These are phyloP conservation scores for Neolamprologus caudopunctatus DNA, from an alignment of 2,113 vertebrate species.

Conservation along the genomic window DNA sequence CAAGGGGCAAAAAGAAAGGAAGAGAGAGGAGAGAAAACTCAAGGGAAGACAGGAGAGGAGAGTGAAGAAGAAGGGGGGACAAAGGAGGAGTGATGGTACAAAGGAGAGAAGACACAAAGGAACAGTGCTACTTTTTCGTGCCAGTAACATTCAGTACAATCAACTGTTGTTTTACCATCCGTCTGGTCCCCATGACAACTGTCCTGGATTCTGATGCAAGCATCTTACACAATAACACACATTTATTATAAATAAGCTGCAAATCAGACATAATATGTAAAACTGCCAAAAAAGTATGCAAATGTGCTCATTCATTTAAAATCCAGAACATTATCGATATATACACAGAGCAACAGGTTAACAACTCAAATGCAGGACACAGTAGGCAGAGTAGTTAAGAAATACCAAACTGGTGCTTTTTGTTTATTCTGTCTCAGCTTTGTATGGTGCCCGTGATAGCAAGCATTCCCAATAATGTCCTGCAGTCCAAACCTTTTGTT, in stretches of 20 bases:
- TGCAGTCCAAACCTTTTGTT: not conserved
- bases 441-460: not conserved
- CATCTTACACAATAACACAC: constrained; percentile 38
- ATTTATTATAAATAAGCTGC: constrained; percentile 54
- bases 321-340: not conserved
- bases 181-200: constrained; percentile 61
- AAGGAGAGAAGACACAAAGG: constrained; percentile 46
- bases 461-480: not conserved
- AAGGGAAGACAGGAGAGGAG: not conserved
- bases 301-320: not conserved
- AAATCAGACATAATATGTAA: constrained; percentile 18
- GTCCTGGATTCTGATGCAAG: constrained; percentile 57
- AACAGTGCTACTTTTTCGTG: constrained; percentile 56
- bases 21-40: not conserved
- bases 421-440: not conserved
- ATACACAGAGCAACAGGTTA: not conserved
- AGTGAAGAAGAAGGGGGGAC: not conserved
- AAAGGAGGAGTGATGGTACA: not conserved
- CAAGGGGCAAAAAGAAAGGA: not conserved
- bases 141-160: constrained; percentile 57
- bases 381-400: not conserved
- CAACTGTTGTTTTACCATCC: constrained; percentile 58
- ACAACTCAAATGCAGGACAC: not conserved
- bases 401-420: not conserved
- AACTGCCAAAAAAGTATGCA: not conserved